phyloP scores from a whole-genome alignment of 2,888 invertebrate genomes.

The Andrena minutula region DNA sequence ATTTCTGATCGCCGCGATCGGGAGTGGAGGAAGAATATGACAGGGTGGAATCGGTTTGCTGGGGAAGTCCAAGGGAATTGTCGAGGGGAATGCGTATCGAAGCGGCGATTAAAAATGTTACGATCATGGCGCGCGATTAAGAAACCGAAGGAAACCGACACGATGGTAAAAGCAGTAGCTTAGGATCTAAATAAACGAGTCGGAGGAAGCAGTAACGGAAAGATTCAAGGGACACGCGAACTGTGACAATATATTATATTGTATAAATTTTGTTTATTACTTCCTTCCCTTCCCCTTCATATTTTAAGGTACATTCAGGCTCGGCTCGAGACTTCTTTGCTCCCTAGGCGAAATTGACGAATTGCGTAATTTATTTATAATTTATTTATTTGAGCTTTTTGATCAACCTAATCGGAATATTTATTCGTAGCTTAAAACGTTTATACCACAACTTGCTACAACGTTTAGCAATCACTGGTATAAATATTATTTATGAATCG shows the following conservation, averaged over 20 bases:
- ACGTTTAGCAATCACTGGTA: too few relatives aligned
- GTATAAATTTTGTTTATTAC: conserved; percentile 56
- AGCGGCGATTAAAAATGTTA: conserved; percentile 6
- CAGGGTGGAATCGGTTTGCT: not conserved
- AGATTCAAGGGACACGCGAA: conserved; percentile 69
- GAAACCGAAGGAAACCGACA: conserved; percentile 3
- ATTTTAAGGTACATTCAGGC: conserved; percentile 8
- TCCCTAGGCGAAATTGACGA: too few relatives aligned
- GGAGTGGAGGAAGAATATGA: conserved; percentile 12
- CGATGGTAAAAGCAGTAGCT: conserved; percentile 72
- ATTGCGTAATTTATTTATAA: too few relatives aligned
- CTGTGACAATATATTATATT: conserved; percentile 79
- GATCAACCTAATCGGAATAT: too few relatives aligned
- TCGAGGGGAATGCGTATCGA: too few relatives aligned
- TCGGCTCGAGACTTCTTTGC: too few relatives aligned
- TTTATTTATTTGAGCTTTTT: too few relatives aligned
- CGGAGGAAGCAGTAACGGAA: conserved; percentile 54
- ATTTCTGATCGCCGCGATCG: not conserved
- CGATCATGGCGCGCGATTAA: conserved; percentile 18
- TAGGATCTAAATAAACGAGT: conserved; percentile 77
- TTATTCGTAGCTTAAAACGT: too few relatives aligned
- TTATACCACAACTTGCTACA: too few relatives aligned
- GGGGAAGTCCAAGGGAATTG: too few relatives aligned
- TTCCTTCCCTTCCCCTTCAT: conserved; percentile 29
- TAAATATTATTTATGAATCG: too few relatives aligned